Conservation (phyloP, 1,140 invertebrate species). For the Episyrphus balteatus region DNA sequence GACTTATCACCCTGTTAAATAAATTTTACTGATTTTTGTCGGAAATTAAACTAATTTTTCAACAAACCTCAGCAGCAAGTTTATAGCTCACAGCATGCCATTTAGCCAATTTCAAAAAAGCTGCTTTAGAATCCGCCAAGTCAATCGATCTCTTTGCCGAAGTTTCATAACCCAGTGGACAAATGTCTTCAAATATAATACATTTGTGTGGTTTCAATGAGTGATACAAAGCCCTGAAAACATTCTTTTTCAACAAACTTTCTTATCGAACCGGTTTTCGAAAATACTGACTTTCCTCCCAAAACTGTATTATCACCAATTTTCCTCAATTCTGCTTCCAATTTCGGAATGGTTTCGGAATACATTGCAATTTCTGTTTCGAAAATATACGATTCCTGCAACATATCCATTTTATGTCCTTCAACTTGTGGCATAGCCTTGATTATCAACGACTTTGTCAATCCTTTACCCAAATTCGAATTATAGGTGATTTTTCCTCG, state of each 20-base stretch:
- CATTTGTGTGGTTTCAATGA: background rate
- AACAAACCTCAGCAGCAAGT: constrained; percentile 1
- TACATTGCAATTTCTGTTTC: background rate
- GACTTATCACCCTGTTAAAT: too few species aligned
- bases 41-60: background rate
- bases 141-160: background rate
- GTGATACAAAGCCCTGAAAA: background rate
- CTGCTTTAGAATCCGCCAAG: background rate
- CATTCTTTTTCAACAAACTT: too few species aligned
- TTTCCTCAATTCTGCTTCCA: background rate
- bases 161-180: background rate
- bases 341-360: background rate
- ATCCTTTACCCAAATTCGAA: background rate
- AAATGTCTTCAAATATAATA: constrained; percentile 6
- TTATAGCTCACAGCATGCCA: constrained; percentile 7
- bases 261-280: too few species aligned
- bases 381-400: background rate
- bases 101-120: constrained; percentile 2
- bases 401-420: background rate
- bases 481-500: background rate
- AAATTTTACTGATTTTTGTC: too few species aligned
- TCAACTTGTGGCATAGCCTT: background rate
- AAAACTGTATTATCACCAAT: background rate
- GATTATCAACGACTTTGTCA: background rate
- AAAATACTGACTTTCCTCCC: background rate